Base-by-base conservation (phyloP, 2,888 invertebrate genomes). In the Gymnosoma rotundatum region DNA sequence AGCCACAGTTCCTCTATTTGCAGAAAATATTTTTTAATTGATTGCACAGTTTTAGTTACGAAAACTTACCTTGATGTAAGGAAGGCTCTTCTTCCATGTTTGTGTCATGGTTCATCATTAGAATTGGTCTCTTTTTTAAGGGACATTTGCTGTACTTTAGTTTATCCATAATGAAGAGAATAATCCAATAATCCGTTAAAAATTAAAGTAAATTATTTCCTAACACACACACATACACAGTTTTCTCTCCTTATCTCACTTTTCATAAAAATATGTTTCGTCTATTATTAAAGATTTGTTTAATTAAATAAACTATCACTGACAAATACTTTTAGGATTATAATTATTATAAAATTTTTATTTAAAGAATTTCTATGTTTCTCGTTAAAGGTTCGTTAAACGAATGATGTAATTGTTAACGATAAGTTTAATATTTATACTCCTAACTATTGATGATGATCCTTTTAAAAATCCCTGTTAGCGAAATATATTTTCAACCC, bases 61-160 rank as follows among this genome's bases (percentile, higher is more conserved):
- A 67, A 21, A 52, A 86, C 88, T 84, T 86, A 91, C 91, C 90
- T 76, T 89, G 88, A 80, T 88, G 87, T 58, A 90, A 58, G 10
- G 88, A 87, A 82, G 88, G 87, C 16, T 82, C 72, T 16, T 42
- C 52, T 52, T 85, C 72, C 78, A 87, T 83, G 66, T 86, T 87
- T 9, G 20, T 10, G 10, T 75, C 81, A 54, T 81, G 42, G 2
- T 64, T 86, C 38, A 83, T 21, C 76, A 90, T 75, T 83, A 88
- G 87, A 63, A 92, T 90, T 12, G 92, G 92, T 38, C 92, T 89
- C 88, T 92, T 92, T 73, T 92, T 92, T 25, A 92, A 88, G 82
- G 92, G 92, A 80, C 92, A 92, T 88, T 90, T 91, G 82, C 91
- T 91, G 83, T 91, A 92, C 80, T 91, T 92, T 18, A 88, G 86